These are phyloP conservation scores for Corapipo altera DNA, from an alignment of 2,113 vertebrate genomes.

Conservation along the genomic window DNA sequence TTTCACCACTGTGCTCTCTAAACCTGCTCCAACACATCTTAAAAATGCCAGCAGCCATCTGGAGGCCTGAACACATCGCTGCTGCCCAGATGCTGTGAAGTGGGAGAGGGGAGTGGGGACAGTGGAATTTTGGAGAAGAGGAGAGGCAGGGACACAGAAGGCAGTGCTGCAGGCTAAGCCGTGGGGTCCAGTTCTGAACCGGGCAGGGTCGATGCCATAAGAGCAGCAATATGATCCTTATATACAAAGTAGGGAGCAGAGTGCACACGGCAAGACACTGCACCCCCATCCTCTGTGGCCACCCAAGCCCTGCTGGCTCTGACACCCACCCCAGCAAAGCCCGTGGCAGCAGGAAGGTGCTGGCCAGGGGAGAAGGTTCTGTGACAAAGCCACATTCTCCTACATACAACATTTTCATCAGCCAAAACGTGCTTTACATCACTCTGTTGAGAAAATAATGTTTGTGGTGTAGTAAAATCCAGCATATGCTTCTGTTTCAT, in stretches of 20 bases:
- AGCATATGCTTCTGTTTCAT: background rate
- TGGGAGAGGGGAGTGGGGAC: background rate
- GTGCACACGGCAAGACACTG: rapidly evolving
- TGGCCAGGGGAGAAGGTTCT: background rate
- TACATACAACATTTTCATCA: background rate
- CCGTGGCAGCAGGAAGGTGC: rapidly evolving
- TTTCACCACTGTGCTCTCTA: background rate
- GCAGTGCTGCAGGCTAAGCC: background rate
- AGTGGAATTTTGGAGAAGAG: background rate
- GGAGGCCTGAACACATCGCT: background rate
- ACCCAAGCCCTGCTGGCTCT: background rate
- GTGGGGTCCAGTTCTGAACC: background rate
- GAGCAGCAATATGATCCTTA: rapidly evolving
- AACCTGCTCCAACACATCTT: background rate
- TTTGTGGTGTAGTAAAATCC: background rate
- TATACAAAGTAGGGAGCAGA: background rate
- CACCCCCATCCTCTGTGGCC: rapidly evolving
- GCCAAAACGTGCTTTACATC: background rate
- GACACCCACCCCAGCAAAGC: background rate
- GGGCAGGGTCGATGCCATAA: rapidly evolving
- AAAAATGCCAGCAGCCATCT: background rate
- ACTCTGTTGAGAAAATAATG: background rate
- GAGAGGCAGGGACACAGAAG: background rate
- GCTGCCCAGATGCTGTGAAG: background rate
- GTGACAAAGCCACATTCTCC: background rate